These are phyloP conservation scores for Euclidia mi DNA, from an alignment of 2,888 invertebrate genomes.

Conservation along the genomic window DNA sequence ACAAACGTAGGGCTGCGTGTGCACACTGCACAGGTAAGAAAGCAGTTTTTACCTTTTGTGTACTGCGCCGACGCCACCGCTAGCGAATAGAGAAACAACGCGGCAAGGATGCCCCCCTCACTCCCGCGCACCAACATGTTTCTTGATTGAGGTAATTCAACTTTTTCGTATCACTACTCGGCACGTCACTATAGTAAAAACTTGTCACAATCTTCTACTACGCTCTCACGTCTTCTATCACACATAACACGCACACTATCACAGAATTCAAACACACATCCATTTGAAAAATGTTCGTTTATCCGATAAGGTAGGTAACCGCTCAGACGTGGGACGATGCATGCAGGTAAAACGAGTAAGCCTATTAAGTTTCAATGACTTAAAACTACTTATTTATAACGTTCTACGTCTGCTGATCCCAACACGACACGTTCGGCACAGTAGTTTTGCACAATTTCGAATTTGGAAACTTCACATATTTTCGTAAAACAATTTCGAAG, in stretches of 20 bases:
- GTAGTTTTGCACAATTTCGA: constrained; percentile 74
- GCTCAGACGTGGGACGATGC: constrained; percentile 86
- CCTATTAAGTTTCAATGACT: constrained; percentile 87
- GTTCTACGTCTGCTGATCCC: constrained; percentile 75
- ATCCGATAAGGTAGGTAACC: constrained; percentile 86
- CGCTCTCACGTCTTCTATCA: constrained; percentile 78
- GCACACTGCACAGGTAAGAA: constrained; percentile 82
- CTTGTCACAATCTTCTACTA: constrained; percentile 80
- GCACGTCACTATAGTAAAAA: constrained; percentile 83
- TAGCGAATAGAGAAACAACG: constrained; percentile 78
- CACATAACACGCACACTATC: constrained; percentile 88
- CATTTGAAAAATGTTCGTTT: constrained; percentile 90
- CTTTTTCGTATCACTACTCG: constrained; percentile 74
- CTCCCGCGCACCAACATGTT: constrained; percentile 80
- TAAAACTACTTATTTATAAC: constrained; percentile 80
- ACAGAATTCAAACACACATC: constrained; percentile 87
- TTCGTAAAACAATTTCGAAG: constrained; percentile 87
- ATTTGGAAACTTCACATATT: constrained; percentile 87
- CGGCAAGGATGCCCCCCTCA: constrained; percentile 77
- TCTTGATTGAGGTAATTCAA: constrained; percentile 68
- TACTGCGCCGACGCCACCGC: constrained; percentile 84
- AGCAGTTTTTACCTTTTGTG: constrained; percentile 85
- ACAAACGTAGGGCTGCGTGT: constrained; percentile 67
- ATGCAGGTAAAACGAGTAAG: constrained; percentile 88
- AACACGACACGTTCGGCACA: constrained; percentile 69